These are phyloP conservation scores for Lottia scabra DNA, from an alignment of 2,888 invertebrate genomes.

Conservation along the genomic window DNA sequence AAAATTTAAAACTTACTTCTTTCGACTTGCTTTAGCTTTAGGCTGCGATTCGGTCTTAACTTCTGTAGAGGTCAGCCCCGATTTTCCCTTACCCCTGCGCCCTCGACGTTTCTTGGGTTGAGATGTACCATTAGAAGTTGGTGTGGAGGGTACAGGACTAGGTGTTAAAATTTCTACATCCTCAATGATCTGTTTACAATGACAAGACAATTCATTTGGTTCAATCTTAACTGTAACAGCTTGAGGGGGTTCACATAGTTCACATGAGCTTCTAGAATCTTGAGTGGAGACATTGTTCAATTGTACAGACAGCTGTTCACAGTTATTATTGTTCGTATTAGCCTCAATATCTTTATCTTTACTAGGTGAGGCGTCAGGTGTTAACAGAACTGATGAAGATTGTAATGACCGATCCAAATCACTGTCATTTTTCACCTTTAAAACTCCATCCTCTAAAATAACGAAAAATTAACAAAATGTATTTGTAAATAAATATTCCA, in stretches of 20 bases:
- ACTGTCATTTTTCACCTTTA: too few species aligned
- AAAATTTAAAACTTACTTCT: conserved; percentile 39
- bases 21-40: conserved; percentile 39
- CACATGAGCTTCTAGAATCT: neutral
- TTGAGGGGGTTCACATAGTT: neutral
- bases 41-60: conserved; percentile 15
- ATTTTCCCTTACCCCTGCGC: conserved; percentile 25
- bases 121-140: neutral
- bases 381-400: conserved; percentile 44
- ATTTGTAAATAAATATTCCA: too few species aligned
- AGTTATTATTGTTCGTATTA: conserved; percentile 3
- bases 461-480: too few species aligned
- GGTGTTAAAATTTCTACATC: conserved; percentile 16
- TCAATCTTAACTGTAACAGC: neutral
- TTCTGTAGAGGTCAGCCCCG: neutral
- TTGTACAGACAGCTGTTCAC: neutral
- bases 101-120: conserved; percentile 28
- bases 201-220: neutral
- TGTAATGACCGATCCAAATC: conserved; percentile 21
- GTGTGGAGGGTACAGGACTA: conserved; percentile 14
- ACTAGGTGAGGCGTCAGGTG: conserved; percentile 52
- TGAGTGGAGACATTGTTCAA: neutral
- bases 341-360: conserved; percentile 28
- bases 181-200: conserved; percentile 12
- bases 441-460: too few species aligned